These are phyloP conservation scores for Nothobranchius furzeri DNA, from an alignment of 2,113 vertebrate species.

Conservation along the genomic window DNA sequence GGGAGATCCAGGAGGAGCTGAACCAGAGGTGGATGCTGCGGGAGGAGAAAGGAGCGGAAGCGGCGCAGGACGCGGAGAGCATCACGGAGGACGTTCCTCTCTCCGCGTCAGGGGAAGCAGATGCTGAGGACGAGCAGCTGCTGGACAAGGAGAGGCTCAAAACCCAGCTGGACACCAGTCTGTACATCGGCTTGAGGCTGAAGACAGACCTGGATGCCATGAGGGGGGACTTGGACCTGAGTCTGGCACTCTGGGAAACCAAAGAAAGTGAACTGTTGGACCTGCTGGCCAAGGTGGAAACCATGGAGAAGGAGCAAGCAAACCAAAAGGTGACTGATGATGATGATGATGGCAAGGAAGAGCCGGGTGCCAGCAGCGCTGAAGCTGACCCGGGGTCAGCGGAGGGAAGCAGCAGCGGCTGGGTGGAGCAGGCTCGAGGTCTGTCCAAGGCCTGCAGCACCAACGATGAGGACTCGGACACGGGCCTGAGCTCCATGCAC, in stretches of 20 bases:
- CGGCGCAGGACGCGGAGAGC: constrained; percentile 64
- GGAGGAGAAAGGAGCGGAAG: constrained; percentile 71
- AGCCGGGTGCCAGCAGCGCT: not conserved
- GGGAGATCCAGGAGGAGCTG: constrained; percentile 92
- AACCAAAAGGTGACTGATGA: constrained; percentile 6
- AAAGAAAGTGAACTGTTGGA: constrained; percentile 86
- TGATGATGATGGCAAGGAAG: constrained; percentile 17
- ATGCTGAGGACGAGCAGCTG: constrained; percentile 64
- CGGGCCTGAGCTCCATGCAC: constrained; percentile 96
- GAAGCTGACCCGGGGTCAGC: constrained; percentile 37
- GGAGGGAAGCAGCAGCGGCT: constrained; percentile 60
- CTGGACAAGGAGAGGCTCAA: constrained; percentile 87
- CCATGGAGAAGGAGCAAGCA: constrained; percentile 73
- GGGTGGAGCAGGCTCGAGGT: constrained; percentile 85
- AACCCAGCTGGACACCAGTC: constrained; percentile 92
- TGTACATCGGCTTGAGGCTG: constrained; percentile 91
- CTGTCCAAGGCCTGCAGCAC: constrained; percentile 80
- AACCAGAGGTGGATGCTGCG: constrained; percentile 91
- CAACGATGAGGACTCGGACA: constrained; percentile 95
- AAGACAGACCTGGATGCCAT: constrained; percentile 89
- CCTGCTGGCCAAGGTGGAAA: constrained; percentile 83
- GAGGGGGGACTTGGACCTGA: constrained; percentile 84
- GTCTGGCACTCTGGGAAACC: constrained; percentile 83
- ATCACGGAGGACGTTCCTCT: constrained; percentile 42
- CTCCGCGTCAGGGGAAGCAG: constrained; percentile 23